A percentile compares a stretch with the other conserved stretches of the same genome.
phyloP scores from a whole-genome alignment of 2,888 invertebrate species.

The Apodemia hepburni region DNA sequence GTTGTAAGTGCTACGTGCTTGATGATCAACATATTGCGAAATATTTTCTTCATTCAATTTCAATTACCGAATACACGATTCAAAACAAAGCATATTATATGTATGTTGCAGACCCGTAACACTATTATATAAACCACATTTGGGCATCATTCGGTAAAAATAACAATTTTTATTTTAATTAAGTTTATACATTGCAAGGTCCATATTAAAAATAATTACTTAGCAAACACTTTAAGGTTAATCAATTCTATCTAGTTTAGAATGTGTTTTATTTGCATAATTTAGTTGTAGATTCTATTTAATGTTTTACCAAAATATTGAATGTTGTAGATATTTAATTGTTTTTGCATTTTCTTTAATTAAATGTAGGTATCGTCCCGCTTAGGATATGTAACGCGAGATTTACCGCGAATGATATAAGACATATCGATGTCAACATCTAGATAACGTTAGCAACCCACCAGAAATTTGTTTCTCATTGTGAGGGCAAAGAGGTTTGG shows the following conservation, averaged over 20 bases:
- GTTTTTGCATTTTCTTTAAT: neutral
- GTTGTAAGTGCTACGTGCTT: too few relatives aligned
- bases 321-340: neutral
- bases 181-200: neutral
- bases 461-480: neutral
- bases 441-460: neutral
- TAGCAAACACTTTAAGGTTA: neutral
- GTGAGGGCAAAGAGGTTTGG: too few relatives aligned
- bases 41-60: too few relatives aligned
- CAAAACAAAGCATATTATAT: too few relatives aligned
- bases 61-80: too few relatives aligned
- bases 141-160: too few relatives aligned
- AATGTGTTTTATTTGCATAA: neutral
- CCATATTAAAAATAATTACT: neutral
- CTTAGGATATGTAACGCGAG: neutral
- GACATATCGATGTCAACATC: neutral
- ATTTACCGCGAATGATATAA: neutral
- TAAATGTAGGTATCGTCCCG: neutral
- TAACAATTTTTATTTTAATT: too few relatives aligned
- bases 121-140: neutral
- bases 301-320: neutral
- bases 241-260: constrained; percentile 9
- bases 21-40: too few relatives aligned
- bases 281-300: neutral
- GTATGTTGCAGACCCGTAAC: neutral